Evolutionary conservation across 2,113 vertebrate species (phyloP).

Genomic region (Regulus satrapa): DNA sequence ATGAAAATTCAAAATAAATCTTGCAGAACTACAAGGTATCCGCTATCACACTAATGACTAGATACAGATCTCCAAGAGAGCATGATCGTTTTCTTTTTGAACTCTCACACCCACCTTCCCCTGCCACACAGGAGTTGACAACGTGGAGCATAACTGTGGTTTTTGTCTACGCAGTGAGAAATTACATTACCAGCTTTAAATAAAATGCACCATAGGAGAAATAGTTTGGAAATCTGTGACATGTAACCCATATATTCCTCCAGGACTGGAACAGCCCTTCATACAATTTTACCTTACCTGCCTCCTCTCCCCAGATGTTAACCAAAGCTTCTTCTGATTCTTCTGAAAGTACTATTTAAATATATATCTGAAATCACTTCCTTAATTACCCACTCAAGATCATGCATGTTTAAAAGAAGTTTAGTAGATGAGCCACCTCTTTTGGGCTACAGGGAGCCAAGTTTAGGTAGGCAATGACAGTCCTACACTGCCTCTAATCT

Average conservation of each 20-base stretch:
- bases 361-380: background rate
- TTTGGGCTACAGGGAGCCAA: background rate
- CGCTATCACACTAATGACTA: background rate
- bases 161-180: background rate
- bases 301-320: background rate
- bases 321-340: background rate
- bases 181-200: background rate
- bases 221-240: background rate
- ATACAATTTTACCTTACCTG: background rate
- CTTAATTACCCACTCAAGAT: conserved; percentile 33
- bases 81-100: background rate
- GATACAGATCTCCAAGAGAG: background rate
- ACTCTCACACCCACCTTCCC: background rate
- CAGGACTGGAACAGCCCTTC: background rate
- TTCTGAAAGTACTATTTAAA: conserved; percentile 1
- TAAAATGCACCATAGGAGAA: background rate
- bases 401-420: background rate
- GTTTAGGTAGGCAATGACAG: background rate
- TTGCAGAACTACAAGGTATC: background rate
- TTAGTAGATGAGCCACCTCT: background rate
- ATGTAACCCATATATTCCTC: background rate
- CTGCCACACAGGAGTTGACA: background rate
- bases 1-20: conserved; percentile 4
- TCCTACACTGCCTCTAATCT: background rate
- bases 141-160: background rate